phyloP scores from a whole-genome alignment of 1,140 invertebrate genomes.

The Monomorium pharaonis region DNA sequence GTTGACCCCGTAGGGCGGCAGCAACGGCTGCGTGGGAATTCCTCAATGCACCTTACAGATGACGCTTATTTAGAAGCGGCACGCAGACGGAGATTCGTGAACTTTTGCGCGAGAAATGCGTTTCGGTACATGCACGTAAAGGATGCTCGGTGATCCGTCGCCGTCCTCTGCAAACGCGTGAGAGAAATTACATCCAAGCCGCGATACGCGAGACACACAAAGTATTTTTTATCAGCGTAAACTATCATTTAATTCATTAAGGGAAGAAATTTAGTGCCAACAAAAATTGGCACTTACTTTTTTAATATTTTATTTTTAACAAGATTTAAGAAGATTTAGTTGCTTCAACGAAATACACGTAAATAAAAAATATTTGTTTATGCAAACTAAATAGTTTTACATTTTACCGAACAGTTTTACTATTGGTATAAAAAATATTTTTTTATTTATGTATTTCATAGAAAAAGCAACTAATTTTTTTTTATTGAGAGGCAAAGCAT shows the following conservation, averaged over 20 bases:
- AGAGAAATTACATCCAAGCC: conserved; percentile 15
- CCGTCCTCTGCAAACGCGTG: neutral
- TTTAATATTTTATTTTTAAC: no score
- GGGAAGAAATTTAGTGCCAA: no score
- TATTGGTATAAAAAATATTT: no score
- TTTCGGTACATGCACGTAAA: neutral
- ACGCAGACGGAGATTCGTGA: conserved; percentile 46
- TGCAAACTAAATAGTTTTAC: no score
- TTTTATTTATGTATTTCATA: no score
- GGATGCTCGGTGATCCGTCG: neutral
- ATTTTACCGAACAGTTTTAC: no score
- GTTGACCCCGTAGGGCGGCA: conserved; percentile 74
- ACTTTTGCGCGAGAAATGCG: conserved; percentile 28
- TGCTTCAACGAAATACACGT: no score
- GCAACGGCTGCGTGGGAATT: conserved; percentile 77
- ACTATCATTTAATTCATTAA: neutral
- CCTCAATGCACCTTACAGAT: conserved; percentile 63
- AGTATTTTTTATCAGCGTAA: neutral
- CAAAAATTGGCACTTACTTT: no score
- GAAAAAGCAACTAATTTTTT: no score
- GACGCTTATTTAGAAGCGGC: conserved; percentile 51
- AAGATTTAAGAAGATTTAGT: no score
- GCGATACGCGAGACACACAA: neutral
- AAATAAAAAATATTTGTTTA: no score
- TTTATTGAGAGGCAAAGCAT: no score